Evolutionary conservation across 2,888 invertebrate genomes (phyloP).

Genomic region (Amphipyra berbera): DNA sequence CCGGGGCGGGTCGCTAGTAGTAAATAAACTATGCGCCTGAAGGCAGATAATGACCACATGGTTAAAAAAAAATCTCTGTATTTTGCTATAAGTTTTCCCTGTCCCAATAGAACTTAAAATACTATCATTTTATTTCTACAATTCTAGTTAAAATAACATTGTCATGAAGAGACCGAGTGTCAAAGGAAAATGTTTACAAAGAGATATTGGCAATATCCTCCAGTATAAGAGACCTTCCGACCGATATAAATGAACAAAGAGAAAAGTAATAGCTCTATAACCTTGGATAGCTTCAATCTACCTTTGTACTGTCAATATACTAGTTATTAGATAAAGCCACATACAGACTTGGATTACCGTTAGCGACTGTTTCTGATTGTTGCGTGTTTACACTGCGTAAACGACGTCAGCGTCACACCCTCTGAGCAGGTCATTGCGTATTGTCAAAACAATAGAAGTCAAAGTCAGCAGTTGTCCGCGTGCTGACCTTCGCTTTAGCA

Average conservation of each 20-base stretch:
- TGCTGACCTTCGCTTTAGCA: no score
- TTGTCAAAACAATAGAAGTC: no score
- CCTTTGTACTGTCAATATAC: neutral
- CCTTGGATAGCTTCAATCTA: neutral
- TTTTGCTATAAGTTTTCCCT: no score
- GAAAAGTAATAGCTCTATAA: conserved; percentile 23
- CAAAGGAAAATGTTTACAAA: conserved; percentile 45
- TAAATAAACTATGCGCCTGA: neutral
- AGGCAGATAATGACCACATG: neutral
- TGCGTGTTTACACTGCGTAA: neutral
- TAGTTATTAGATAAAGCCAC: neutral
- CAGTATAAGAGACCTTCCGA: conserved; percentile 24
- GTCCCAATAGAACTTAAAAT: neutral
- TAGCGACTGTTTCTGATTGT: neutral
- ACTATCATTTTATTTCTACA: conserved; percentile 6
- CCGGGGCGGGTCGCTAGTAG: no score
- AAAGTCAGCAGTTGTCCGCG: no score
- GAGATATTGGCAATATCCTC: conserved; percentile 48
- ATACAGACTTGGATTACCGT: neutral
- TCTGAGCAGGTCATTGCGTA: no score
- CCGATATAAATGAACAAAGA: conserved; percentile 38
- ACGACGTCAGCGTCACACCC: neutral
- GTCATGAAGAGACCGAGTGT: conserved; percentile 13
- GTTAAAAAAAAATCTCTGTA: no score
- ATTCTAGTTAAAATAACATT: conserved; percentile 17